Evolutionary conservation across 2,113 vertebrate species (phyloP).

Genomic region (Albula goreensis): DNA sequence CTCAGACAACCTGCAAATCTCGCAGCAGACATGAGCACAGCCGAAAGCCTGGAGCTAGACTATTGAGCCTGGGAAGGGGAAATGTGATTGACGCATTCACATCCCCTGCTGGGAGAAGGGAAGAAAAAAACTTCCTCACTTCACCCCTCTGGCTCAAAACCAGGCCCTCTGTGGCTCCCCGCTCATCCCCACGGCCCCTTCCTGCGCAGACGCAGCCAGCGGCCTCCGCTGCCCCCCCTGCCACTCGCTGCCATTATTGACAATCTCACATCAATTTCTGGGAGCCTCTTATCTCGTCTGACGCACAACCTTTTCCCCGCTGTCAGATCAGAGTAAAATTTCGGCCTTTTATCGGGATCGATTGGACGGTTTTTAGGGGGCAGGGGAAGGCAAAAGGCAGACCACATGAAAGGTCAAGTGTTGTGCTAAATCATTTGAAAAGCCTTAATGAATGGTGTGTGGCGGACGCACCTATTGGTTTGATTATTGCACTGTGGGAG

Average conservation of each 20-base stretch:
- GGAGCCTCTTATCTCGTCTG: slow-evolving; percentile 63
- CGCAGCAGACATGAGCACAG: slow-evolving; percentile 19
- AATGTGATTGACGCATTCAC: slow-evolving; percentile 43
- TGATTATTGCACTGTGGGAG: slow-evolving; percentile 49
- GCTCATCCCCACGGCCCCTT: slow-evolving; percentile 1
- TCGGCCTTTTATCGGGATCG: slow-evolving; percentile 71
- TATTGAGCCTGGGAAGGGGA: slow-evolving; percentile 25
- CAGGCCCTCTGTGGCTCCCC: slow-evolving; percentile 10
- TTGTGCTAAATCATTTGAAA: slow-evolving; percentile 66
- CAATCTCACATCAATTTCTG: slow-evolving; percentile 68
- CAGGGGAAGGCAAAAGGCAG: slow-evolving; percentile 52
- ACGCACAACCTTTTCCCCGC: slow-evolving; percentile 71
- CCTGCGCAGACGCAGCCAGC: not conserved
- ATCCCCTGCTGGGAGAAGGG: slow-evolving; percentile 11
- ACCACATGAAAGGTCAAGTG: slow-evolving; percentile 65
- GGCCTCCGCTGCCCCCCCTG: slow-evolving; percentile 26
- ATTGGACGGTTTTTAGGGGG: slow-evolving; percentile 57
- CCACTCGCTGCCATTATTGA: slow-evolving; percentile 59
- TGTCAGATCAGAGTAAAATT: slow-evolving; percentile 75
- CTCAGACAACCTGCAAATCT: slow-evolving; percentile 25
- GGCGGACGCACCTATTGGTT: slow-evolving; percentile 62
- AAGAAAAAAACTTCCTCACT: slow-evolving; percentile 14
- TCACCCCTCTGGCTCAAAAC: slow-evolving; percentile 13
- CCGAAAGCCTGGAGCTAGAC: slow-evolving; percentile 19
- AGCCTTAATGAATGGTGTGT: slow-evolving; percentile 69